Percentiles rank a stretch among this genome's conserved stretches.
These are phyloP conservation scores for Aradophagus sp. DNA, from an alignment of 1,140 invertebrate genomes.

Conservation along the genomic window DNA sequence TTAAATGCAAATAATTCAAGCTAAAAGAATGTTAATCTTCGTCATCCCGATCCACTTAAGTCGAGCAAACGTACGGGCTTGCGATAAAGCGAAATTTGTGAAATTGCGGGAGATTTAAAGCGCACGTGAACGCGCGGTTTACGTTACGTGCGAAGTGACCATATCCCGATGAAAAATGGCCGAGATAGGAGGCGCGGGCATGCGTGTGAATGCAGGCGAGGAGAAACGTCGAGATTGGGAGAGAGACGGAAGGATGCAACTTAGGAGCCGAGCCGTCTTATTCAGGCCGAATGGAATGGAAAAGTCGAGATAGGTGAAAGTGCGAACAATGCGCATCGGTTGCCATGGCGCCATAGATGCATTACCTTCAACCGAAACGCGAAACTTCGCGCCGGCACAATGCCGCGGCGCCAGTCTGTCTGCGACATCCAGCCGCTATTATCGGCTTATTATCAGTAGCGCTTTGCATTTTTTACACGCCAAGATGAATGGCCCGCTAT, in stretches of 20 bases:
- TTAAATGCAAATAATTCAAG: background rate
- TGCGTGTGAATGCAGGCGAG: conserved; percentile 13
- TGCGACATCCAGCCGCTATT: conserved; percentile 33
- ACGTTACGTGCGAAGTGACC: conserved; percentile 30
- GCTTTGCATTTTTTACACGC: conserved; percentile 32
- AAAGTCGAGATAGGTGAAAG: conserved; percentile 65
- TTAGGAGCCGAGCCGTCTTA: conserved; percentile 22
- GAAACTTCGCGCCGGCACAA: conserved; percentile 34
- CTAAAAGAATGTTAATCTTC: background rate
- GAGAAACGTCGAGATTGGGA: background rate
- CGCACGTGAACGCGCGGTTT: background rate
- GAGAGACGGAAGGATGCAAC: conserved; percentile 10
- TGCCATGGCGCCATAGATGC: conserved; percentile 50
- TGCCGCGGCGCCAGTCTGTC: conserved; percentile 22
- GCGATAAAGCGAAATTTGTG: conserved; percentile 15
- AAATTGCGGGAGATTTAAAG: conserved; percentile 14
- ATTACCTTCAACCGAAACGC: conserved; percentile 40
- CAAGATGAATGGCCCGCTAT: conserved; percentile 13
- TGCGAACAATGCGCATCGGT: conserved; percentile 61
- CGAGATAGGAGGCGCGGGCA: conserved; percentile 2
- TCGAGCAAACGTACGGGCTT: background rate
- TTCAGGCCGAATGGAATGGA: conserved; percentile 61
- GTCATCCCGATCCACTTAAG: conserved; percentile 1
- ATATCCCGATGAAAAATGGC: conserved; percentile 21
- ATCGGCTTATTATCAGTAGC: conserved; percentile 51